A percentile compares a stretch with the other conserved stretches of the same genome.
Evolutionary conservation across 2,797 vertebrate genomes (phyloP).

Genomic region (Channa striata): DNA sequence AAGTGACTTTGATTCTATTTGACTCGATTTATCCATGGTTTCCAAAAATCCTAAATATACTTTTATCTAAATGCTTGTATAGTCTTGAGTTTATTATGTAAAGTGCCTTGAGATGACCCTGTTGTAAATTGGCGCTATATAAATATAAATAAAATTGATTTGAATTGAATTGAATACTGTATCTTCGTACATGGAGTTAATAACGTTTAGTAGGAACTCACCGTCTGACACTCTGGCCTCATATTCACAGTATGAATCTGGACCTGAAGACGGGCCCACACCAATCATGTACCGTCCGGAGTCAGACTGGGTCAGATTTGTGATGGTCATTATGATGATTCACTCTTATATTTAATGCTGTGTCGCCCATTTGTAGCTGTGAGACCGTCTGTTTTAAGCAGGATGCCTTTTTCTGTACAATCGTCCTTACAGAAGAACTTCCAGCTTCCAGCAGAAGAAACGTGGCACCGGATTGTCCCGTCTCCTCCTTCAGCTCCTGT

Average conservation of each 20-base stretch:
- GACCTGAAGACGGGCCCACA: not conserved
- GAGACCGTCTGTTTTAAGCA: not conserved
- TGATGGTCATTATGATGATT: not conserved
- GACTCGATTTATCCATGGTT: too few species aligned
- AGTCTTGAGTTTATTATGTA: too few species aligned
- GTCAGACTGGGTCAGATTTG: constrained; percentile 17
- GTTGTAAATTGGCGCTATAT: too few species aligned
- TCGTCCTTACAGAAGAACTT: not conserved
- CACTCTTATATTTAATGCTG: not conserved
- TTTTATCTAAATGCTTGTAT: too few species aligned
- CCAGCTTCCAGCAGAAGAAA: not conserved
- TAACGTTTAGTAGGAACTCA: constrained; percentile 2
- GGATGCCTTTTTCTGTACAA: constrained; percentile 1
- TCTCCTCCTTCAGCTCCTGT: not conserved
- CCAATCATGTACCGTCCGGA: constrained; percentile 28
- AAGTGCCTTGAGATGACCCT: too few species aligned
- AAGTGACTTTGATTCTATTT: not conserved
- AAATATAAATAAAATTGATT: too few species aligned
- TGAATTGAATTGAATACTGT: too few species aligned
- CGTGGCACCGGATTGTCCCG: not conserved
- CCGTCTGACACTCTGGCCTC: constrained; percentile 3
- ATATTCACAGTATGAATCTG: rapidly evolving
- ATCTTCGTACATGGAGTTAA: too few species aligned
- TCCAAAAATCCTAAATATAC: not conserved
- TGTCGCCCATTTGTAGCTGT: not conserved